Evolutionary conservation across 2,113 vertebrate genomes (phyloP), one percentile per base, ranked within the genome.

Genomic region (Perognathus longimembris): DNA sequence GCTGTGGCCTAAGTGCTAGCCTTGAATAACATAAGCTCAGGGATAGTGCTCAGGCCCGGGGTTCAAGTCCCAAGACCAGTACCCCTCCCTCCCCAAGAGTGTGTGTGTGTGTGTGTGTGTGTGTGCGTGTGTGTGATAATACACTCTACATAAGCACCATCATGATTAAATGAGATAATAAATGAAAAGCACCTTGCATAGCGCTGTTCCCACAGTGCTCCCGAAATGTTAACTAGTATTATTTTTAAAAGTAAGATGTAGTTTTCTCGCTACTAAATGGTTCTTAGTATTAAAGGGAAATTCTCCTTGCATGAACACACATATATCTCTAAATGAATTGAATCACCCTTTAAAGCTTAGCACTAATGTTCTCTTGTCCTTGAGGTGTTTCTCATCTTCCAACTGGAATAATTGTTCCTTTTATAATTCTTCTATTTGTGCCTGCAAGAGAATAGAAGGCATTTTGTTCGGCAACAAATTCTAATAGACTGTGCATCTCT

Each of bases 201-300:
- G 28, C 24, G 5, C 9, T 74, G 42, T 50, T 63, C 30, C 24
- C 36, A 36, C 11, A 69, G 3, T n/a, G 3, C 24, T 86, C 63
- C 87, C 69, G 26, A 84, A 95, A 71, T 77, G 22, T 61, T 86
- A 94, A 57, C 50, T 78, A n/a, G n/a, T n/a, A 59, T 70, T 88
- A 71, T 74, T 88, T 95, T 85, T 21, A 93, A 84, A 85, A 69
- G 57, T 20, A 70, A 2, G 42, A 36, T 84, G 18, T 34, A 6
- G 7, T 79, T 82, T 95, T 91, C 40, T 71, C 26, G 12, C 67
- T 82, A 74, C 66, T 88, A 92, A 88, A 70, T 38, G 30, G 32
- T 79, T 69, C 38, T 81, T 69, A 40, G 24, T 80, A 36, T 89
- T 69, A 73, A 91, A 83, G 34, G n/a, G 93, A 89, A 21, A 67